phyloP scores from a whole-genome alignment of 2,888 invertebrate genomes.

The Ennomos fuscantarius region DNA sequence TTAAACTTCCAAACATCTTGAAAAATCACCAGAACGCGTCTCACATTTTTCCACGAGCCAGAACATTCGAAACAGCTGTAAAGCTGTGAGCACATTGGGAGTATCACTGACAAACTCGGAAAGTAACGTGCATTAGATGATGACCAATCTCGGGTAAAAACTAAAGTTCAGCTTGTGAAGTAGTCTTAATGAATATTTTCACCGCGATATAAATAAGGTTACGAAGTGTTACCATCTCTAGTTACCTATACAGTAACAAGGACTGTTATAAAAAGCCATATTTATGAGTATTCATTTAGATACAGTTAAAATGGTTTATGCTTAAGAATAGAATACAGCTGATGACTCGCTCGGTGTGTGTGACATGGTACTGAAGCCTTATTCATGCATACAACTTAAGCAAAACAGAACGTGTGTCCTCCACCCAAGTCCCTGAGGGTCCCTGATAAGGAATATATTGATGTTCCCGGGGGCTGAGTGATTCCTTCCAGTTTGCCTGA shows the following conservation, averaged over 20 bases:
- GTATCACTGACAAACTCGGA: too few species aligned
- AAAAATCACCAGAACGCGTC: constrained; percentile 41
- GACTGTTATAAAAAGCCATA: not conserved
- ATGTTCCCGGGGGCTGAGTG: constrained; percentile 54
- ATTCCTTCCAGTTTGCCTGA: constrained; percentile 43
- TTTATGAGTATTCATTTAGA: too few species aligned
- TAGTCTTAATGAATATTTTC: too few species aligned
- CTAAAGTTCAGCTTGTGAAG: not conserved
- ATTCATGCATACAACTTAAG: not conserved
- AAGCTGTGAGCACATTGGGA: constrained; percentile 13
- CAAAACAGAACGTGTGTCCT: constrained; percentile 18
- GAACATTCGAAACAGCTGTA: constrained; percentile 29
- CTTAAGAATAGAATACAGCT: too few species aligned
- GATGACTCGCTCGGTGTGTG: not conserved
- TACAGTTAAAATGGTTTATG: too few species aligned
- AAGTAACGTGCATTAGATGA: too few species aligned
- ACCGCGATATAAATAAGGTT: too few species aligned
- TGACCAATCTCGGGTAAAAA: too few species aligned
- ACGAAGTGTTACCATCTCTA: too few species aligned
- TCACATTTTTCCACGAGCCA: constrained; percentile 38
- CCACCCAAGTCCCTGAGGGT: constrained; percentile 34
- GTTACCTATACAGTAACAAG: not conserved
- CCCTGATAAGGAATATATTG: constrained; percentile 57
- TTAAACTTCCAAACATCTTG: constrained; percentile 41
- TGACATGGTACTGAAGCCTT: not conserved